These are phyloP conservation scores for Pyrgilauda ruficollis DNA, from an alignment of 2,113 vertebrate genomes.

Conservation along the genomic window DNA sequence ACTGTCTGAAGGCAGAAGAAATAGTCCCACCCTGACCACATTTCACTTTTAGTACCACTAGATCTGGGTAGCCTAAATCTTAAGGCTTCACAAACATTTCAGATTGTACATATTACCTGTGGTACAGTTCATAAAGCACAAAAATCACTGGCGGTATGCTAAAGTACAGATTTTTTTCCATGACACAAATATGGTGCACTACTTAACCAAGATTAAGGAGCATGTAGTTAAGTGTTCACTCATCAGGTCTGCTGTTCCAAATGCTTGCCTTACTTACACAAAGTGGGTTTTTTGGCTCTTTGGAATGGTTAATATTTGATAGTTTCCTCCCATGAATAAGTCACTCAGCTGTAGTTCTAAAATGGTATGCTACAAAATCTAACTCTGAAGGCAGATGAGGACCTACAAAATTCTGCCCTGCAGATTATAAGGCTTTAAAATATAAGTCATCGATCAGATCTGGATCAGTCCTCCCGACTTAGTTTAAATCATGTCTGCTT, in stretches of 20 bases:
- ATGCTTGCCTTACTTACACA: not conserved
- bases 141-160: not conserved
- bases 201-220: conserved; percentile 2
- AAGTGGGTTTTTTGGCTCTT: not conserved
- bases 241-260: not conserved
- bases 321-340: conserved; percentile 7
- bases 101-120: conserved; percentile 33
- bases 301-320: conserved; percentile 50
- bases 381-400: not conserved
- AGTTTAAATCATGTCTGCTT: not conserved
- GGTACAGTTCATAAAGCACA: conserved; percentile 46
- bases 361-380: not conserved
- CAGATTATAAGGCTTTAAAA: conserved; percentile 9
- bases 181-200: not conserved
- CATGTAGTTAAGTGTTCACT: not conserved
- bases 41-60: conserved; percentile 54
- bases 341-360: not conserved
- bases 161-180: not conserved
- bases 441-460: not conserved
- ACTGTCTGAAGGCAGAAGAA: conserved; percentile 28
- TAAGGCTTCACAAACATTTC: conserved; percentile 49
- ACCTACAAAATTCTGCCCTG: not conserved
- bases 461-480: not conserved
- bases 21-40: not conserved
- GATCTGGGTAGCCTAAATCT: conserved; percentile 50